Evolutionary conservation across 2,113 vertebrate species (phyloP), one percentile per base, ranked within the genome.

Genomic region (Mesoclemmys tuberculata): DNA sequence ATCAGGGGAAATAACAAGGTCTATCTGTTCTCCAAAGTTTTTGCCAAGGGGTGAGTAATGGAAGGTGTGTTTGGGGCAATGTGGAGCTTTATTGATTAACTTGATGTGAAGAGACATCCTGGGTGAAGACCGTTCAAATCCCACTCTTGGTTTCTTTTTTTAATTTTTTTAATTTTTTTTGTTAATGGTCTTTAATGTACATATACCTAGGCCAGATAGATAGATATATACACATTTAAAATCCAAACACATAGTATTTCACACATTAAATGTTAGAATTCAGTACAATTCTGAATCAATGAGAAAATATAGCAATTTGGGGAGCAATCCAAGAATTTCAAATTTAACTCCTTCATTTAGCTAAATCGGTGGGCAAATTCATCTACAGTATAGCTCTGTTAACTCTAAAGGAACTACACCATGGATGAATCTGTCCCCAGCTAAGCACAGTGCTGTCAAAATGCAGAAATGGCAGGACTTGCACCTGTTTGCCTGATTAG

Each of bases 31-130:
- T 41, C 31, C 7, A 38, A 0, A 0, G 2, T 48, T 5, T 54
- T 92, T 24, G 2, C 7, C 58, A 90, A 80, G 56, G 49, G 2
- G 8, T 48, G 31, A 38, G 35, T 68, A 58, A 10, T 24, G 51
- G 5, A 0, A 0, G 71, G 77, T 78, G 22, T 2, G 19, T 0
- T 8, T 82, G 16, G 46, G 29, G 49, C 16, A 19, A 5, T 12
- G 13, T 1, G 1, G 31, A 54, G 6, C 1, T 2, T n/a, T 48
- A 52, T 55, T 84, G 71, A 86, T 10, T 46, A 54, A 10, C 2
- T 14, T n/a, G 19, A 6, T 9, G 27, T 10, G 29, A 1, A 19
- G 12, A 44, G 0, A 0, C 10, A 19, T 88, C 87, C 82, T 54
- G 56, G 82, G 10, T 3, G 56, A 83, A 85, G 21, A n/a, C 1